Evolutionary conservation across 2,888 invertebrate species (phyloP).

Genomic region (Rambutsinella grinnellia): DNA sequence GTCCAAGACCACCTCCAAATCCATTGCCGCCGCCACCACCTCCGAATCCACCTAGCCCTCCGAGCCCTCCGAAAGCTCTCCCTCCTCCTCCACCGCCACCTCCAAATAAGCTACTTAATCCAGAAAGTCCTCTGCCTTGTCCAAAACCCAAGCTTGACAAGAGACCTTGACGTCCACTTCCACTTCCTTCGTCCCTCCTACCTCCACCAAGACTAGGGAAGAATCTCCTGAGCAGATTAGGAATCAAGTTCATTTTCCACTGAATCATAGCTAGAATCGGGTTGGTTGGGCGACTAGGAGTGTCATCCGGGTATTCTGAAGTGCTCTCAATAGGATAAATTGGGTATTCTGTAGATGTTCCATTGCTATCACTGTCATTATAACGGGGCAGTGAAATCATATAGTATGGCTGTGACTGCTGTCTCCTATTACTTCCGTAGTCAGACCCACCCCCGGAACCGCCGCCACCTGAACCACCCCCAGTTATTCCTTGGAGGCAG

Average conservation of each 20-base stretch:
- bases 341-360: constrained; percentile 41
- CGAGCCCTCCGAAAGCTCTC: constrained; percentile 10
- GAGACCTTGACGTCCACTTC: constrained; percentile 1
- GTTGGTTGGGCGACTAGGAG: constrained; percentile 33
- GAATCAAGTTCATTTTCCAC: constrained; percentile 56
- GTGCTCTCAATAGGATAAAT: constrained; percentile 54
- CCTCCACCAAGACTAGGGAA: constrained; percentile 46
- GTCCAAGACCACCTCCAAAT: constrained; percentile 30
- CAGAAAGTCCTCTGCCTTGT: too few relatives aligned
- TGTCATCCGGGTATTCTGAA: constrained; percentile 39
- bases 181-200: constrained; percentile 17
- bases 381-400: constrained; percentile 37
- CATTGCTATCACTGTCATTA: constrained; percentile 49
- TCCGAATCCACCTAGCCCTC: background rate
- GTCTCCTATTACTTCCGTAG: constrained; percentile 20
- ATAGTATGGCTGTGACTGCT: constrained; percentile 36
- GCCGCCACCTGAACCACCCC: constrained; percentile 9
- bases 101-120: constrained; percentile 21
- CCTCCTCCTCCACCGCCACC: background rate
- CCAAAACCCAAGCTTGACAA: constrained; percentile 10
- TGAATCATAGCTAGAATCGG: constrained; percentile 44
- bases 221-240: constrained; percentile 48
- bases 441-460: constrained; percentile 1
- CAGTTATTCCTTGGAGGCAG: constrained; percentile 41
- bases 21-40: too few relatives aligned